Evolutionary conservation across 1,140 invertebrate genomes (phyloP).

Genomic region (Eupristina koningsbergeri): DNA sequence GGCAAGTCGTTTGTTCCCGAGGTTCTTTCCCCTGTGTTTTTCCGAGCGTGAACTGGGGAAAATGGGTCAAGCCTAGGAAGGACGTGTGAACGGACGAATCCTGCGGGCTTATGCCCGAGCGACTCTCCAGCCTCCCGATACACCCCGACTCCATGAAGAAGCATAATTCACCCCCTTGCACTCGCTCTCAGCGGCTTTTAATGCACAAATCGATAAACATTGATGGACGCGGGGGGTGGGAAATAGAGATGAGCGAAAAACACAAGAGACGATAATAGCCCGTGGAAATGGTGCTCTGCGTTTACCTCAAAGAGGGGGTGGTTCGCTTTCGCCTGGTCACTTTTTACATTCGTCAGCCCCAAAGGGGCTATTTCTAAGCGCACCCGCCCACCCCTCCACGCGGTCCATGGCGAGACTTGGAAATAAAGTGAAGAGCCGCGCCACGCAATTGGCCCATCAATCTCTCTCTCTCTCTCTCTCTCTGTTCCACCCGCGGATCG

Average conservation of each 20-base stretch:
- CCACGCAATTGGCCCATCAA: slow-evolving; percentile 45
- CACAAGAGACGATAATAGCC: not conserved
- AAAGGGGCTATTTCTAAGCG: not conserved
- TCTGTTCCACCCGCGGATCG: not conserved
- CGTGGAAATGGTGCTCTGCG: not conserved
- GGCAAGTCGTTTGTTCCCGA: not conserved
- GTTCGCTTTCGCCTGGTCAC: not conserved
- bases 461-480: slow-evolving; percentile 19
- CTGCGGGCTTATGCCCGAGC: not conserved
- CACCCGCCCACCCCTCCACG: not conserved
- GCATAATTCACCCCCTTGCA: too few species aligned
- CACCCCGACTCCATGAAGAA: too few species aligned
- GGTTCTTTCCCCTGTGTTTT: not conserved
- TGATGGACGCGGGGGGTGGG: not conserved
- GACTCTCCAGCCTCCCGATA: not conserved
- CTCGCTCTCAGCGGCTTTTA: not conserved
- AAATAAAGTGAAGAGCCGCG: slow-evolving; percentile 46
- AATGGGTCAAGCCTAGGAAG: slow-evolving; percentile 17
- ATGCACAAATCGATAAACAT: not conserved
- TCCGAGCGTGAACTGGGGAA: not conserved
- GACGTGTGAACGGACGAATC: not conserved
- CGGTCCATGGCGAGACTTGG: not conserved
- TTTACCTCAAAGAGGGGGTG: not conserved
- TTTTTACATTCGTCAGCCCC: not conserved
- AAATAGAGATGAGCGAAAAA: not conserved